Evolutionary conservation across 37 sponge, comb jelly and placozoan genomes (phyloP), one percentile per base, ranked within the genome.

Genomic region (Hexactinellida sp.): DNA sequence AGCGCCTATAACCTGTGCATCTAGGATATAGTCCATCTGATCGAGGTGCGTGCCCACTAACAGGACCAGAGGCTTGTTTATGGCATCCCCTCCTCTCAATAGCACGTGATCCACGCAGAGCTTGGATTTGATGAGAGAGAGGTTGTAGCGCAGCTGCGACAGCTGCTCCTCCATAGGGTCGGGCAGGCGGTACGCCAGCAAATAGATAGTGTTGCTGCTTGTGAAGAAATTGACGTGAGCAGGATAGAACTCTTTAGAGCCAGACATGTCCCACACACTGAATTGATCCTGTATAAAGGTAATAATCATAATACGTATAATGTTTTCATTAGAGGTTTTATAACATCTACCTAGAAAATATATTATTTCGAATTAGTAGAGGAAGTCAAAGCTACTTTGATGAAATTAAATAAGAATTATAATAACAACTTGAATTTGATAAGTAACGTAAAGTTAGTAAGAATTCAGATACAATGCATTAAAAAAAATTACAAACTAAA

Each of bases 201-300:
- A 25, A 83, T 82, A 83, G 1, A 95, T 90, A 37, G 91, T 25
- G 84, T 92, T 95, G 36, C 41, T 54, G 25, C 38, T 51, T 0
- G 24, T 84, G 32, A 95, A 84, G 71, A 95, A 92, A 54, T 84
- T 36, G 86, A 92, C 95, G 54, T 95, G 95, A 13, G 83, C 83
- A 0, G 63, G 38, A 87, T 91, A 91, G 88, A 91, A 95, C 54
- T 88, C 87, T 55, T 88, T 86, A 37, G 82, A 38, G 37, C 95
- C 95, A 0, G 93, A 92, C 85, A 95, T 90, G 51, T 95, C 95
- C 95, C 95, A 95, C 0, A 95, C 85, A 84, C 91, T 91, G 86
- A 95, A 95, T 36, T 89, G 76, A 63, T 63, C 76, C 76, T 63
- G 30, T n/a, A 63, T 21, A 32, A 63, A 63, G 76, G 34, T 16